Evolutionary conservation across 2,113 vertebrate genomes (phyloP).

Genomic region (Tetraodon nigroviridis): DNA sequence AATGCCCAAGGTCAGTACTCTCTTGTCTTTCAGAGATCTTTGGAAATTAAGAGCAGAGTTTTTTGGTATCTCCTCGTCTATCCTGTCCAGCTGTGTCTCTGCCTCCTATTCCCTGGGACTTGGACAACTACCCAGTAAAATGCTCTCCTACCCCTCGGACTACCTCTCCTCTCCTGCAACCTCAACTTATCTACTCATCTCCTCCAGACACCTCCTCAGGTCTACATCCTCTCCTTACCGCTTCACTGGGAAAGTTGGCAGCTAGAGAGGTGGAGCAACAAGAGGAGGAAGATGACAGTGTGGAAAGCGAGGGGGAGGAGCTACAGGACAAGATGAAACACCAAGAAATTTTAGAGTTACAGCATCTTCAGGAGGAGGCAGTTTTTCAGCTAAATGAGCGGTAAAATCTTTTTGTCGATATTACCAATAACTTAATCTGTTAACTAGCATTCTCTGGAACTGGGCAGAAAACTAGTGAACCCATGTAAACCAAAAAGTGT

Average conservation of each 20-base stretch:
- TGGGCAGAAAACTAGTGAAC: too few species aligned
- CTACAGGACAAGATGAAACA: too few species aligned
- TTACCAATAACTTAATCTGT: too few species aligned
- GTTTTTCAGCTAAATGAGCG: conserved; percentile 51
- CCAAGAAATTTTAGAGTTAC: conserved; percentile 47
- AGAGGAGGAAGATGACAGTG: not conserved
- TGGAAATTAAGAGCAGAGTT: conserved; percentile 82
- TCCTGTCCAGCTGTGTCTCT: conserved; percentile 72
- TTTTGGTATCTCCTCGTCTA: conserved; percentile 76
- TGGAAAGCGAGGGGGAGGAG: conserved; percentile 16
- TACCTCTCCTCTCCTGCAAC: conserved; percentile 14
- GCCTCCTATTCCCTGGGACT: conserved; percentile 37
- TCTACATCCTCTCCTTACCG: not conserved
- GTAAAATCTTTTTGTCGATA: conserved; percentile 7
- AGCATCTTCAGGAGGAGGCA: conserved; percentile 46
- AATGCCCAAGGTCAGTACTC: too few species aligned
- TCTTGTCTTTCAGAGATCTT: conserved; percentile 76
- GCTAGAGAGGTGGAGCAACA: conserved; percentile 58
- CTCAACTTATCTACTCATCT: conserved; percentile 6
- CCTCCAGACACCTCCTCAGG: not conserved
- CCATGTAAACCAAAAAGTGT: too few species aligned
- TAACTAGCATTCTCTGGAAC: too few species aligned
- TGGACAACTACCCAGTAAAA: not conserved
- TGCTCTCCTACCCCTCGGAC: conserved; percentile 1
- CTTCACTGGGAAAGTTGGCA: conserved; percentile 36